A percentile compares a stretch with the other conserved stretches of the same genome.
Evolutionary conservation across 2,888 invertebrate species (phyloP).

Genomic region (Drosophila neotestacea): DNA sequence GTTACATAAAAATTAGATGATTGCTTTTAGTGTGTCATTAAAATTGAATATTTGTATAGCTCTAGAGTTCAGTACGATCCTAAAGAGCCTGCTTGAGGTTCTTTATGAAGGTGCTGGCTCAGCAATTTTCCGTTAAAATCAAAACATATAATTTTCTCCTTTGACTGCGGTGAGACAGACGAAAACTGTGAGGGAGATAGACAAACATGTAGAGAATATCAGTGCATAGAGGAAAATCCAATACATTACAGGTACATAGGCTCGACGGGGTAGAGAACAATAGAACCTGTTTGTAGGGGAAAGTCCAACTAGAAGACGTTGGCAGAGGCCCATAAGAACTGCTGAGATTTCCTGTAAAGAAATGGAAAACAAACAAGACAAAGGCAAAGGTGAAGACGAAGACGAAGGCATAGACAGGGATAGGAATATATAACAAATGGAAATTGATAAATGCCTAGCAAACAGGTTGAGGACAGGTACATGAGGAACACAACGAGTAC

Average conservation of each 20-base stretch:
- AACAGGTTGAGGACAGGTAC: conserved; percentile 78
- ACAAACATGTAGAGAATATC: conserved; percentile 55
- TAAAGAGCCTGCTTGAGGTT: conserved; percentile 19
- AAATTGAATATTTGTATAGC: conserved; percentile 67
- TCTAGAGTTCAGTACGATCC: conserved; percentile 20
- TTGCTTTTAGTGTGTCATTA: conserved; percentile 73
- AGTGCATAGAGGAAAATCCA: conserved; percentile 65
- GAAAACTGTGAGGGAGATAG: conserved; percentile 10
- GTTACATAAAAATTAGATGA: conserved; percentile 69
- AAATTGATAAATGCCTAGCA: conserved; percentile 71
- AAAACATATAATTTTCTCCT: conserved; percentile 76
- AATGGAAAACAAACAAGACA: conserved; percentile 69
- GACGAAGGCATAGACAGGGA: conserved; percentile 25
- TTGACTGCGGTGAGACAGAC: conserved; percentile 16
- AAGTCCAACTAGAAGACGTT: conserved; percentile 70
- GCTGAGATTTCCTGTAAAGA: conserved; percentile 74
- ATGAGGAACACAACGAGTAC: conserved; percentile 16
- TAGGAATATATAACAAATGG: conserved; percentile 37
- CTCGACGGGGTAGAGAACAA: conserved; percentile 47
- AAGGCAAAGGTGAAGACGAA: conserved; percentile 11
- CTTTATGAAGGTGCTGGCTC: conserved; percentile 40
- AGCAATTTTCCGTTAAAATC: conserved; percentile 77
- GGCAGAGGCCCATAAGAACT: conserved; percentile 56
- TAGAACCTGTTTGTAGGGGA: conserved; percentile 77
- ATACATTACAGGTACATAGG: conserved; percentile 66